A percentile compares a stretch with the other conserved stretches of the same genome.
phyloP scores from a whole-genome alignment of 2,113 vertebrate genomes.

The Dasyprocta punctata region DNA sequence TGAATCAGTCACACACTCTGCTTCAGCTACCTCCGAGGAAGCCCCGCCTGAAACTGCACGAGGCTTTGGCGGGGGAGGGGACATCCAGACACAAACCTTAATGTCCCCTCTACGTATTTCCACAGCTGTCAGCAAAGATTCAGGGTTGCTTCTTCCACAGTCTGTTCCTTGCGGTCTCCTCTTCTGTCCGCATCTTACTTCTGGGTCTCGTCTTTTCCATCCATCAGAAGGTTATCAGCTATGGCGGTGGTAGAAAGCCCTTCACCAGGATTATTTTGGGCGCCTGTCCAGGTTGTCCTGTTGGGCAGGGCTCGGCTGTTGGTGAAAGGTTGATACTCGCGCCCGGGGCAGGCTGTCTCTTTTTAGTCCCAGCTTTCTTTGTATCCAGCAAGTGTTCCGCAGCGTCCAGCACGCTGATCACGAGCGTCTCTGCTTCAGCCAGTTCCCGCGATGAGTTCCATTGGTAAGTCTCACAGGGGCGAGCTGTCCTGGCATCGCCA shows the following conservation, averaged over 20 bases:
- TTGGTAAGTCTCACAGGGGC: neutral
- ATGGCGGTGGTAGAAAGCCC: neutral
- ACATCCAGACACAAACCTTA: too few species aligned
- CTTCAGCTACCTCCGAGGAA: too few species aligned
- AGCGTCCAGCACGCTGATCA: neutral
- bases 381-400: too few species aligned
- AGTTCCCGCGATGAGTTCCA: neutral
- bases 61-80: too few species aligned
- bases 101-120: neutral
- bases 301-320: rapidly evolving
- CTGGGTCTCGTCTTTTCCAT: neutral
- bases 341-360: rapidly evolving
- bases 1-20: too few species aligned
- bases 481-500: neutral
- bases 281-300: rapidly evolving
- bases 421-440: neutral
- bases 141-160: neutral
- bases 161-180: neutral
- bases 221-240: neutral
- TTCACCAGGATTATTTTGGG: neutral
- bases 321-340: rapidly evolving
- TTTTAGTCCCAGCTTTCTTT: neutral
- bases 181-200: neutral
- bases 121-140: neutral
- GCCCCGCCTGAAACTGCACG: too few species aligned